Conservation (phyloP, 37 sponge, comb jelly and placozoan genomes). For the Petrosia ficiformis region DNA sequence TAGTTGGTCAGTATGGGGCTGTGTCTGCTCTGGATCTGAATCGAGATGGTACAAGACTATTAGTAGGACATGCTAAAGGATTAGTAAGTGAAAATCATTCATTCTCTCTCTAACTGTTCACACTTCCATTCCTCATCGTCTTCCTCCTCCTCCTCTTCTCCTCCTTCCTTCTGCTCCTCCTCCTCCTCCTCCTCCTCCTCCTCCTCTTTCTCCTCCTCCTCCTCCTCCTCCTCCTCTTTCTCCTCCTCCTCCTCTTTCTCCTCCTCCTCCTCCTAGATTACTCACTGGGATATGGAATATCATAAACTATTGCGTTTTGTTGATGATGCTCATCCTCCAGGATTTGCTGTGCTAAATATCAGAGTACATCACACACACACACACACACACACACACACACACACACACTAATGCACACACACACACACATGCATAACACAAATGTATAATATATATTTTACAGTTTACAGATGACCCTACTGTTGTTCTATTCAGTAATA, state of each 20-base stretch:
- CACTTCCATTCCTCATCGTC: not conserved
- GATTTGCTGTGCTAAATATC: slow-evolving; percentile 59
- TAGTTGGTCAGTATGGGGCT: slow-evolving; percentile 66
- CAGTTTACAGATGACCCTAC: slow-evolving; percentile 72
- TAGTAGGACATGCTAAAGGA: slow-evolving; percentile 78
- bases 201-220: slow-evolving; percentile 2
- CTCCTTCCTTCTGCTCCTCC: slow-evolving; percentile 13
- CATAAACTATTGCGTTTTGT: slow-evolving; percentile 51
- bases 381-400: too few relatives aligned
- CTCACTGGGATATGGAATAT: slow-evolving; percentile 72
- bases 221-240: slow-evolving; percentile 16
- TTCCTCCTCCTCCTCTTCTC: slow-evolving; percentile 30
- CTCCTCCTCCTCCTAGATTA: slow-evolving; percentile 41
- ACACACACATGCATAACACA: not conserved
- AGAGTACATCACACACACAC: too few relatives aligned
- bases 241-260: slow-evolving; percentile 5
- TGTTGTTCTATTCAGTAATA: slow-evolving; percentile 58
- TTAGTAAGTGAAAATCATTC: slow-evolving; percentile 44
- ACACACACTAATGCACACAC: too few relatives aligned
- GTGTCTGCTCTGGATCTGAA: slow-evolving; percentile 74
- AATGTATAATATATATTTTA: not conserved
- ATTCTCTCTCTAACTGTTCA: not conserved
- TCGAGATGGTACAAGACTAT: slow-evolving; percentile 58
- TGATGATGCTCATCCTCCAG: slow-evolving; percentile 66
- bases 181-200: slow-evolving; percentile 6